These are phyloP conservation scores for Bufotes viridis DNA, from an alignment of 2,797 vertebrate genomes.

Conservation along the genomic window DNA sequence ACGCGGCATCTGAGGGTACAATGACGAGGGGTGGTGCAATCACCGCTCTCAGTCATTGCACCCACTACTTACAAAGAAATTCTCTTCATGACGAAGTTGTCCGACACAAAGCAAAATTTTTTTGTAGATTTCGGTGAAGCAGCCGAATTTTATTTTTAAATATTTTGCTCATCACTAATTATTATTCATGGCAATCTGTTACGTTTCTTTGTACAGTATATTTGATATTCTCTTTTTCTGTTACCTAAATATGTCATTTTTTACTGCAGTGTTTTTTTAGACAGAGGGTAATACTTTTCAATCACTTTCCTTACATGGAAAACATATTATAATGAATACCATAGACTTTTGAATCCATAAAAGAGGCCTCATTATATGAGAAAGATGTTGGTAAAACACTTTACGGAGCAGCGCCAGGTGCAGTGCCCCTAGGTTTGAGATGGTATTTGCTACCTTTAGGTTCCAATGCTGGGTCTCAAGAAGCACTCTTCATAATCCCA, in stretches of 20 bases:
- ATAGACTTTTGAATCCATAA: background rate
- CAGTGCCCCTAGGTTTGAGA: slow-evolving; percentile 6
- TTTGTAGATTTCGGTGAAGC: too few species aligned
- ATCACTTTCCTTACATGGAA: background rate
- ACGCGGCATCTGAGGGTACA: too few species aligned
- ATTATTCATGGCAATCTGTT: too few species aligned
- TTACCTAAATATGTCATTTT: background rate
- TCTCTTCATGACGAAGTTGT: too few species aligned
- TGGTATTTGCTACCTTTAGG: slow-evolving; percentile 11
- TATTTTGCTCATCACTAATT: too few species aligned
- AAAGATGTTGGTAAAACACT: background rate
- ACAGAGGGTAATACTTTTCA: background rate
- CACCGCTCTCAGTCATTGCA: too few species aligned
- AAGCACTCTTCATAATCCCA: slow-evolving; percentile 26
- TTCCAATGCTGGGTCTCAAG: slow-evolving; percentile 4
- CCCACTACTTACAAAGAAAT: too few species aligned
- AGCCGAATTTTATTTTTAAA: too few species aligned
- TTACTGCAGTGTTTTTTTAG: background rate
- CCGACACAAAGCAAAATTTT: too few species aligned
- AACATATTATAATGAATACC: slow-evolving; percentile 19
- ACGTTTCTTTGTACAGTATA: too few species aligned
- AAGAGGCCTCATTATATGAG: slow-evolving; percentile 1
- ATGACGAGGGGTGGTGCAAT: too few species aligned
- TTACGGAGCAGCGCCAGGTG: slow-evolving; percentile 14
- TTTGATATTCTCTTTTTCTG: too few species aligned